Percentiles rank a stretch among this genome's conserved stretches.
phyloP scores from a whole-genome alignment of 2,113 vertebrate genomes.

The Emberiza fucata region DNA sequence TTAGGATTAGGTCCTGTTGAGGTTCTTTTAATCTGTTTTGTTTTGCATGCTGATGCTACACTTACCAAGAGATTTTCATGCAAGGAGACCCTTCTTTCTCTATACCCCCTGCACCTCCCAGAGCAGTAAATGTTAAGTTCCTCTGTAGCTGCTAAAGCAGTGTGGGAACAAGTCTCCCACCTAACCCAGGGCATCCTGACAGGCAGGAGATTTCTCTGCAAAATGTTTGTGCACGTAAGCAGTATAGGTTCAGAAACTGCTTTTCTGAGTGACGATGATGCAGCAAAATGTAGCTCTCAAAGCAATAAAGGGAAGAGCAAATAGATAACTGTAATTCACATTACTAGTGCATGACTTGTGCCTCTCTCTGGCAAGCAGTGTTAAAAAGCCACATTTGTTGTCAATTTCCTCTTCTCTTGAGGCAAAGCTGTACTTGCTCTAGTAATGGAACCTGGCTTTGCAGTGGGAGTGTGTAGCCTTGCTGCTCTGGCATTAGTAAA shows the following conservation, averaged over 20 bases:
- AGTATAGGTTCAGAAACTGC: neutral
- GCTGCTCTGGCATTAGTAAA: neutral
- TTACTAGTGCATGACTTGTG: neutral
- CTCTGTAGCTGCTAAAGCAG: neutral
- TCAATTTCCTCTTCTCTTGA: neutral
- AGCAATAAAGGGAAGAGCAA: neutral
- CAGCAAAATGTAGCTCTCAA: neutral
- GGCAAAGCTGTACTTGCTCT: neutral
- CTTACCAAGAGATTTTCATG: neutral
- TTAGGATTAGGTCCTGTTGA: neutral
- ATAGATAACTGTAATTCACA: neutral
- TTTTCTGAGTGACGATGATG: neutral
- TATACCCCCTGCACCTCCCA: rapidly evolving
- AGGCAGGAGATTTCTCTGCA: neutral
- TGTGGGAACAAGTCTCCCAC: neutral
- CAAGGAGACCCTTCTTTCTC: neutral
- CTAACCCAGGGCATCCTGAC: neutral
- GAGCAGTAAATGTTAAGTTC: neutral
- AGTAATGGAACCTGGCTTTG: neutral
- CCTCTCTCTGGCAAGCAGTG: neutral
- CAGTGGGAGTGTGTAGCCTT: neutral
- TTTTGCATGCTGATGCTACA: neutral
- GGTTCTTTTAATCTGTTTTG: neutral
- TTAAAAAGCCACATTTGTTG: neutral
- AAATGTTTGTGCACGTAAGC: neutral